These are phyloP conservation scores for Lamellibrachia luymesi DNA, from an alignment of 1,140 invertebrate species.

Conservation along the genomic window DNA sequence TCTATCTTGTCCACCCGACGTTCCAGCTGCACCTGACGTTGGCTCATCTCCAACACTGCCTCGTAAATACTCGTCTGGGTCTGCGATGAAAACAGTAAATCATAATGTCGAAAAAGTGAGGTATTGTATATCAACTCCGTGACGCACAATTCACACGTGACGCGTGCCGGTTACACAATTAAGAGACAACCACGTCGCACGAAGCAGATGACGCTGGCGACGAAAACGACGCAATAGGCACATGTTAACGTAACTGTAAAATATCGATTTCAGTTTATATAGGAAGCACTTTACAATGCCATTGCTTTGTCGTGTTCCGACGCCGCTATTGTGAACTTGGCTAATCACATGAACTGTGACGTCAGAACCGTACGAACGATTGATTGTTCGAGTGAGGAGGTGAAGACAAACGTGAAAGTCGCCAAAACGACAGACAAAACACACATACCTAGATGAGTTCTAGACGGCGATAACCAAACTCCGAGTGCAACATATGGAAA, in stretches of 20 bases:
- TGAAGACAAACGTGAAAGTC: not conserved
- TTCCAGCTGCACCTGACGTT: slow-evolving; percentile 84
- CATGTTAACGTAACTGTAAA: not conserved
- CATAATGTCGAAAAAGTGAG: too few relatives aligned
- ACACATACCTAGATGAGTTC: too few relatives aligned
- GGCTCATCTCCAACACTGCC: slow-evolving; percentile 93
- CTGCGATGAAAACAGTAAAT: slow-evolving; percentile 63
- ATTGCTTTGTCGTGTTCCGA: not conserved
- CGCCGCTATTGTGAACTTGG: too few relatives aligned
- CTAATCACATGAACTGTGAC: too few relatives aligned
- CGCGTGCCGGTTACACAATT: not conserved
- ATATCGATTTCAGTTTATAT: not conserved
- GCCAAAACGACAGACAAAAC: too few relatives aligned
- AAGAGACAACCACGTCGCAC: not conserved
- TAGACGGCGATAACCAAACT: too few relatives aligned
- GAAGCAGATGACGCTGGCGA: not conserved
- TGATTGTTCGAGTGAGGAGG: not conserved
- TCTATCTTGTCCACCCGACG: slow-evolving; percentile 51
- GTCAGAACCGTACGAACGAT: too few relatives aligned
- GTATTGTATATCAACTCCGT: too few relatives aligned
- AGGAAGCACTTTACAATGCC: slow-evolving; percentile 14
- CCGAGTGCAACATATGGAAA: too few relatives aligned
- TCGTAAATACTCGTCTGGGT: slow-evolving; percentile 96
- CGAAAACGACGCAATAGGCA: slow-evolving; percentile 9
- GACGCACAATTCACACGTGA: too few relatives aligned